These are phyloP conservation scores for Ptychodera flava DNA, from an alignment of 35 echinoderm and acorn worm species.

Conservation along the genomic window DNA sequence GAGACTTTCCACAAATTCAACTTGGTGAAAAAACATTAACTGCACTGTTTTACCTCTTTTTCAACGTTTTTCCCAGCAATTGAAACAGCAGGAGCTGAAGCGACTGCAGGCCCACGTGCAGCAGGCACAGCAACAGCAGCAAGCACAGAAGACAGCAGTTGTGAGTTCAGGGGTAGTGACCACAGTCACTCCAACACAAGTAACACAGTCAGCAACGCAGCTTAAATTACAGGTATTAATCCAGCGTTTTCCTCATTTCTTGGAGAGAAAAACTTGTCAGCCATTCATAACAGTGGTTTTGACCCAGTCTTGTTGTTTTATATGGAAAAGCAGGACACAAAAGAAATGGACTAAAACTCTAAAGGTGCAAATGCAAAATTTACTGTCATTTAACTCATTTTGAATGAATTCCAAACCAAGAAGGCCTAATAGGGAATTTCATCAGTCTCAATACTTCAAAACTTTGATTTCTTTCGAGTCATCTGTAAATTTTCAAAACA, in stretches of 20 bases:
- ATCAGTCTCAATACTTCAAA: no score
- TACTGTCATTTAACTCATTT: no score
- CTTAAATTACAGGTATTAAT: conserved; percentile 18
- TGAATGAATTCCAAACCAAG: no score
- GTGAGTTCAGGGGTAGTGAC: conserved; percentile 17
- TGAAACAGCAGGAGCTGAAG: conserved; percentile 53
- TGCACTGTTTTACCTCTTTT: no score
- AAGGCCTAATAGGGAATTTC: no score
- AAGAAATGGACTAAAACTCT: not conserved
- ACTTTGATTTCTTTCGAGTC: no score
- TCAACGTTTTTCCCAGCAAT: conserved; percentile 18
- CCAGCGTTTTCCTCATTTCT: not conserved
- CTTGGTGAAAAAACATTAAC: no score
- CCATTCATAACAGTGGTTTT: not conserved
- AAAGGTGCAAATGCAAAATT: not conserved
- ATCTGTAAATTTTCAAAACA: no score
- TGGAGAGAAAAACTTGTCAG: not conserved
- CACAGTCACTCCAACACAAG: not conserved
- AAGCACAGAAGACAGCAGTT: conserved; percentile 25
- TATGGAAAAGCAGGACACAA: not conserved
- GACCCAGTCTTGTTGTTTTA: conserved; percentile 1
- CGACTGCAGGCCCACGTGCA: conserved; percentile 83
- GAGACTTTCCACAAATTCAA: no score
- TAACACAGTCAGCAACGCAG: conserved; percentile 18
- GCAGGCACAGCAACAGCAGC: conserved; percentile 46